Percentiles rank a stretch among this genome's conserved stretches.
Evolutionary conservation across 1,140 invertebrate species (phyloP).

Genomic region (Scaptomyza pallida): DNA sequence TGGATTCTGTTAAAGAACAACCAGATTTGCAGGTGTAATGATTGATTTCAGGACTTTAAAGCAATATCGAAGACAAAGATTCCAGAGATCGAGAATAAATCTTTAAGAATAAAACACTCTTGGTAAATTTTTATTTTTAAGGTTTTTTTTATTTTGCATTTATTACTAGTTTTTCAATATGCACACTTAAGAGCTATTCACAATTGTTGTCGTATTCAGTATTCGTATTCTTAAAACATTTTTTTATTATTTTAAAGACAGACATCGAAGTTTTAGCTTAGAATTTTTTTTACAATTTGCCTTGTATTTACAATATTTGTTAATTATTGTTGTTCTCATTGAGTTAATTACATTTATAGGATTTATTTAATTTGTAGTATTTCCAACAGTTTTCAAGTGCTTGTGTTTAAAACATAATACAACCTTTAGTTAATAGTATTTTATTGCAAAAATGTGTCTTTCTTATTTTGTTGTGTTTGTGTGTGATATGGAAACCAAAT

Average conservation of each 20-base stretch:
- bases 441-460: constrained; percentile 38
- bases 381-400: constrained; percentile 25
- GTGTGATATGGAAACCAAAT: constrained; percentile 35
- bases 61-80: too few species aligned
- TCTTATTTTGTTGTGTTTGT: constrained; percentile 6
- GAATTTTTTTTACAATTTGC: constrained; percentile 58
- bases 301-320: constrained; percentile 49
- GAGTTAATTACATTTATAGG: constrained; percentile 66
- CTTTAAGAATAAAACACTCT: constrained; percentile 6
- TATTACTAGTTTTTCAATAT: constrained; percentile 71
- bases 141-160: constrained; percentile 37
- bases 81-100: too few species aligned
- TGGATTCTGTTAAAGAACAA: not conserved
- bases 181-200: constrained; percentile 75
- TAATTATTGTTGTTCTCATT: constrained; percentile 36
- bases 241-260: constrained; percentile 46
- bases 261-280: constrained; percentile 57
- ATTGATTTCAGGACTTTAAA: too few species aligned
- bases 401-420: constrained; percentile 74
- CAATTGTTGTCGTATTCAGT: constrained; percentile 63
- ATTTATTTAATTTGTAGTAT: constrained; percentile 49
- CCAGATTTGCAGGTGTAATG: not conserved
- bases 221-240: constrained; percentile 41
- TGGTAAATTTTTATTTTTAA: constrained; percentile 32
- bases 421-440: constrained; percentile 69